Evolutionary conservation across 2,113 vertebrate species (phyloP).

Genomic region (Lampris megalopsis): DNA sequence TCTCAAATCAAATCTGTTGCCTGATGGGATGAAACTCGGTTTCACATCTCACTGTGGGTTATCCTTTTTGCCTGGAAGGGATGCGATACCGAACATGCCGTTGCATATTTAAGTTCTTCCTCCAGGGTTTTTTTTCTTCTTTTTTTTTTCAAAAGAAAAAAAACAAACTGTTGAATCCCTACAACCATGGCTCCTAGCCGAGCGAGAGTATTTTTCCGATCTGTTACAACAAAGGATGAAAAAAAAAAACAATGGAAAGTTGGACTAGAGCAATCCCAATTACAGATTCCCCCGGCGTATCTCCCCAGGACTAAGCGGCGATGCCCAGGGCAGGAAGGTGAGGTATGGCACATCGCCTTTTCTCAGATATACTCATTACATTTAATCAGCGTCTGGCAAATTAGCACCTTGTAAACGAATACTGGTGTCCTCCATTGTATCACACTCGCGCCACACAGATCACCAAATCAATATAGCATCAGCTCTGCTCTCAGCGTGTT

Average conservation of each 20-base stretch:
- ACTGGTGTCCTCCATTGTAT: neutral
- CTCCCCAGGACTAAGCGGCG: conserved; percentile 53
- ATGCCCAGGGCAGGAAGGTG: conserved; percentile 37
- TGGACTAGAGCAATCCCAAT: conserved; percentile 48
- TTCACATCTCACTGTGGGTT: neutral
- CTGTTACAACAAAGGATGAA: conserved; percentile 8
- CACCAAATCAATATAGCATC: conserved; percentile 4
- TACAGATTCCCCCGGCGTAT: conserved; percentile 49
- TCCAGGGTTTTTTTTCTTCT: neutral
- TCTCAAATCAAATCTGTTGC: neutral
- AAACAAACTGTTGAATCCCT: conserved; percentile 1
- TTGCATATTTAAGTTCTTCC: neutral
- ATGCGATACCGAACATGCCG: neutral
- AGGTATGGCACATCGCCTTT: conserved; percentile 45
- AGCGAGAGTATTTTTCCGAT: neutral
- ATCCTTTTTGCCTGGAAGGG: neutral
- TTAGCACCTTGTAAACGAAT: conserved; percentile 34
- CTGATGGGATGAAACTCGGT: neutral
- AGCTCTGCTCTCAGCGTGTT: neutral
- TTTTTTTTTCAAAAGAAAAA: too few relatives aligned
- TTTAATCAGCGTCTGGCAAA: conserved; percentile 29
- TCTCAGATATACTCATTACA: conserved; percentile 50
- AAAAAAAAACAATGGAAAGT: conserved; percentile 25
- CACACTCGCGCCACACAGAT: neutral
- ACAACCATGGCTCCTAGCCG: neutral